A percentile compares a stretch with the other conserved stretches of the same genome.
Evolutionary conservation across 2,888 invertebrate species (phyloP).

Genomic region (Macroteleia sp.): DNA sequence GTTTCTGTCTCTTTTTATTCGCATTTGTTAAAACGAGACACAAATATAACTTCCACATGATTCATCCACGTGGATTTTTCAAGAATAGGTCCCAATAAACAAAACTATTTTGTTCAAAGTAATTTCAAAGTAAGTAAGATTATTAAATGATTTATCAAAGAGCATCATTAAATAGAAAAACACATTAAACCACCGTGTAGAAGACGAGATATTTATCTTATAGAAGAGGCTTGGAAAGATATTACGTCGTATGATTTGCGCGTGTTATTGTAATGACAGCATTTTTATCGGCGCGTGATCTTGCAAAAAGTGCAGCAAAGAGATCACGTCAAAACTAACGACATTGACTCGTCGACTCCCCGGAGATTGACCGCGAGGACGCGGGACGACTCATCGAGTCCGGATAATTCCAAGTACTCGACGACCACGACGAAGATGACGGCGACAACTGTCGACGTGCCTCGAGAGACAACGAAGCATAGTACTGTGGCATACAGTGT

Average conservation of each 20-base stretch:
- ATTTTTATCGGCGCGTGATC: constrained; percentile 46
- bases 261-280: constrained; percentile 41
- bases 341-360: constrained; percentile 74
- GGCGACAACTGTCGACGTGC: constrained; percentile 76
- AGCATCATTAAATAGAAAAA: too few relatives aligned
- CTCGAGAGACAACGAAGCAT: constrained; percentile 81
- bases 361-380: constrained; percentile 72
- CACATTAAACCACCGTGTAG: too few relatives aligned
- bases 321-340: constrained; percentile 76
- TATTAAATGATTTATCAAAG: too few relatives aligned
- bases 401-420: constrained; percentile 79
- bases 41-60: too few relatives aligned
- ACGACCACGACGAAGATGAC: constrained; percentile 37
- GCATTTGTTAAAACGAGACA: too few relatives aligned
- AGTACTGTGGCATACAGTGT: constrained; percentile 71
- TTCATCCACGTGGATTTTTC: too few relatives aligned
- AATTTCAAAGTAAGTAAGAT: too few relatives aligned
- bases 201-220: too few relatives aligned
- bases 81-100: too few relatives aligned
- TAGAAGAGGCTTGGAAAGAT: too few relatives aligned
- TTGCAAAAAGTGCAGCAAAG: constrained; percentile 63
- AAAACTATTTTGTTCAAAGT: too few relatives aligned
- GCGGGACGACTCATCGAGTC: constrained; percentile 78
- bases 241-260: constrained; percentile 37
- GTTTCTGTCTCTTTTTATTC: too few relatives aligned